These are phyloP conservation scores for Lasioglossum pauxillum DNA, from an alignment of 2,888 invertebrate genomes.

Conservation along the genomic window DNA sequence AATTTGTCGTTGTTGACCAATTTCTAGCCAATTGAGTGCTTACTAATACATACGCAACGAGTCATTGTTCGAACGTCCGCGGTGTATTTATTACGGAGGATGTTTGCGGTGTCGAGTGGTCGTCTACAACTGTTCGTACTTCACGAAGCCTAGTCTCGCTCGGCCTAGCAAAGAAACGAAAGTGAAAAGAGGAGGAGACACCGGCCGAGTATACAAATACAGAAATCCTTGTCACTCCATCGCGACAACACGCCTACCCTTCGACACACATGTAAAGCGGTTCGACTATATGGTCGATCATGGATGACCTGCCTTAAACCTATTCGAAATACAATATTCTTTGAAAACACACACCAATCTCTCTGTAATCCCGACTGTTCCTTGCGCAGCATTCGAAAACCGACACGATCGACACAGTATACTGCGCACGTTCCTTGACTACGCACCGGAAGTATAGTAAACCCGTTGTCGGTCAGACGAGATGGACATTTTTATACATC, in stretches of 20 bases:
- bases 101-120: constrained; percentile 21
- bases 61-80: constrained; percentile 29
- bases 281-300: constrained; percentile 52
- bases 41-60: background rate
- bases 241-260: constrained; percentile 22
- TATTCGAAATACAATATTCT: constrained; percentile 69
- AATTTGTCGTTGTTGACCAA: too few relatives aligned
- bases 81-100: constrained; percentile 18
- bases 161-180: constrained; percentile 10
- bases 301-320: constrained; percentile 51
- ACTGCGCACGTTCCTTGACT: constrained; percentile 1
- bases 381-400: constrained; percentile 33
- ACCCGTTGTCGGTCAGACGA: background rate
- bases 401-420: constrained; percentile 32
- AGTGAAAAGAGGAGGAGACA: constrained; percentile 16
- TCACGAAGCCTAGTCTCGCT: background rate
- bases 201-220: constrained; percentile 8
- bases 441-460: background rate
- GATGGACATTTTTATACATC: background rate
- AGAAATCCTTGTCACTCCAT: constrained; percentile 5
- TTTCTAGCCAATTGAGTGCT: background rate
- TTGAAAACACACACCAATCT: constrained; percentile 67
- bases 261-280: constrained; percentile 57
- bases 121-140: background rate
- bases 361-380: constrained; percentile 62